Evolutionary conservation across 2,797 vertebrate genomes (phyloP).

Genomic region (Paedocypris micromegethes): DNA sequence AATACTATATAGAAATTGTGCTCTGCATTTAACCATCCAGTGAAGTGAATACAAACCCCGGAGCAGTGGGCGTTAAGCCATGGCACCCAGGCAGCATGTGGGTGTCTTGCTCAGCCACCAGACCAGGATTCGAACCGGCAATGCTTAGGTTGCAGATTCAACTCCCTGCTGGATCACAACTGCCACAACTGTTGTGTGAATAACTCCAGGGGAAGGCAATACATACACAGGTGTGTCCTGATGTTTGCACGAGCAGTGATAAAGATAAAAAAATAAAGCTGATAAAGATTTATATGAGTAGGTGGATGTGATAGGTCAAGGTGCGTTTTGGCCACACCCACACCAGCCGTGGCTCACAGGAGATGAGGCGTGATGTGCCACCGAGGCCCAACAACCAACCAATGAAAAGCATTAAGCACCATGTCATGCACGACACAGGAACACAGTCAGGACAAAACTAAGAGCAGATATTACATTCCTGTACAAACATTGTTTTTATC

Average conservation of each 20-base stretch:
- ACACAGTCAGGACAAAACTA: neutral
- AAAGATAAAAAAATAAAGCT: slow-evolving; percentile 35
- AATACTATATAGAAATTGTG: too few species aligned
- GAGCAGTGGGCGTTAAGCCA: too few species aligned
- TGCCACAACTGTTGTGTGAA: neutral
- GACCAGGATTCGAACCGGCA: too few species aligned
- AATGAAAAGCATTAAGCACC: slow-evolving; percentile 1
- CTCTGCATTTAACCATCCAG: too few species aligned
- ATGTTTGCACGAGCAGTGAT: slow-evolving; percentile 16
- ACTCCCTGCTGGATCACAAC: neutral
- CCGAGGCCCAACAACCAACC: neutral
- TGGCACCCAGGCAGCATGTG: too few species aligned
- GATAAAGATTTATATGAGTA: slow-evolving; percentile 40
- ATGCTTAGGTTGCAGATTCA: neutral
- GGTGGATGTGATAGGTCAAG: slow-evolving; percentile 50
- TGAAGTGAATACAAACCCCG: too few species aligned
- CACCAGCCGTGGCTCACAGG: neutral
- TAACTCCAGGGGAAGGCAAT: neutral
- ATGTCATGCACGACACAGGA: neutral
- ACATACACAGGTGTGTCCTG: slow-evolving; percentile 7
- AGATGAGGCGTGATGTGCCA: slow-evolving; percentile 10
- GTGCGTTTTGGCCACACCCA: slow-evolving; percentile 46
- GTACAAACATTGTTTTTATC: too few species aligned
- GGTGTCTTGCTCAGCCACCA: too few species aligned
- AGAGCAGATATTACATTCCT: too few species aligned